A percentile compares a stretch with the other conserved stretches of the same genome.
phyloP scores from a whole-genome alignment of 2,888 invertebrate genomes.

The Stenodema calcarata region DNA sequence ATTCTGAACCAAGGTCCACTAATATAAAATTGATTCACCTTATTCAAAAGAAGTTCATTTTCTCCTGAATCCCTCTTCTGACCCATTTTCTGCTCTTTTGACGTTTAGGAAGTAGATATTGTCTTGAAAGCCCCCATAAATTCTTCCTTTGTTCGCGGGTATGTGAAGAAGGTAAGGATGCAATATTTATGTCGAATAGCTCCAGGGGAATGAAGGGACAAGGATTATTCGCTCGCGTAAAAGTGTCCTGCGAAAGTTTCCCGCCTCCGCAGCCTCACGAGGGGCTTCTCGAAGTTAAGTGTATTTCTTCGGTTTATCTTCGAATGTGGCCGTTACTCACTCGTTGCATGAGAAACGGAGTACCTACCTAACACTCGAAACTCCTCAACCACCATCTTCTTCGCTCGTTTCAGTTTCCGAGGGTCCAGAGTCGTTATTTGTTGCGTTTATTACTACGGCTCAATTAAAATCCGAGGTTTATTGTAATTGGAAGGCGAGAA shows the following conservation, averaged over 20 bases:
- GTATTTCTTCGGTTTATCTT: slow-evolving; percentile 7
- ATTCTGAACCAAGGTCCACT: too few relatives aligned
- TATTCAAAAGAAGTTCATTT: not conserved
- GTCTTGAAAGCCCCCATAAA: not conserved
- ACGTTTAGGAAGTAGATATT: not conserved
- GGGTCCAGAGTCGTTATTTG: not conserved
- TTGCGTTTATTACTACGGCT: not conserved
- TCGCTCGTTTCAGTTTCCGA: not conserved
- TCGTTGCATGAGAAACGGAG: not conserved
- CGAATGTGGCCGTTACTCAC: not conserved
- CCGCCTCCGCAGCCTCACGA: slow-evolving; percentile 14
- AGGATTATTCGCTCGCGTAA: not conserved
- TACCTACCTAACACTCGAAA: not conserved
- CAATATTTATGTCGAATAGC: not conserved
- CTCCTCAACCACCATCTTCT: not conserved
- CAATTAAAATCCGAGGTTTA: not conserved
- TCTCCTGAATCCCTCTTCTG: not conserved
- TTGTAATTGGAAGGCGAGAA: too few relatives aligned
- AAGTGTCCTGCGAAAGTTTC: not conserved
- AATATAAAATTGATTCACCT: too few relatives aligned
- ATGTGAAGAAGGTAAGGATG: not conserved
- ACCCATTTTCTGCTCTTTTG: not conserved
- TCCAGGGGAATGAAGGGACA: not conserved
- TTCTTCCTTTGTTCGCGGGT: not conserved
- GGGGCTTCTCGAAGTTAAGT: not conserved